Base-by-base conservation (phyloP, 37 sponge, comb jelly and placozoan genomes). In the Ianthella basta region DNA sequence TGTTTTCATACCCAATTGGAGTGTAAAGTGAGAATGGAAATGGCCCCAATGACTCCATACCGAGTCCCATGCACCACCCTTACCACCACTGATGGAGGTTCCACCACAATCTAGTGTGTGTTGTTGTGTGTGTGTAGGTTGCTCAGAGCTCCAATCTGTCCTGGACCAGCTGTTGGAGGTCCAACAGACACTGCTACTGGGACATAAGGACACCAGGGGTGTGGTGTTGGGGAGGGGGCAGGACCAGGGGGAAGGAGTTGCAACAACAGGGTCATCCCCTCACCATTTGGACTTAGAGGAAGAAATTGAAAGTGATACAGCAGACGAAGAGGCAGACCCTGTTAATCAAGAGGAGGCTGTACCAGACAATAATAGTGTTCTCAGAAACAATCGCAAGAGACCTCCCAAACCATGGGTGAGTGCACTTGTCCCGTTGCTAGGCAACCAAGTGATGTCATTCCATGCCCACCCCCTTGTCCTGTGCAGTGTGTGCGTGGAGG, bases 241-340 rank as follows among this genome's bases (percentile, higher is more conserved):
- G 6, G 8, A 44, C 50, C 50, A 44, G 70, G 18, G 70, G 3
- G 70, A 69, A n/a, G 35, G 34, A 30, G 34, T 5, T 27, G 12
- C 70, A 32, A 69, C 70, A 34, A 1, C 70, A 14, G 35, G 35
- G 34, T 32, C 70, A 32, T 32, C 70, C 70, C 34, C 70, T 32
- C 34, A 34, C 3, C 70, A 69, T 0, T 44, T 4, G 1, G 55
- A 29, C 12, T 24, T 23, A 8, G 87, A 86, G 60, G 88, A 89
- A n/a, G 89, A 89, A 55, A 84, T 89, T 40, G 80, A 77, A 8
- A 89, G 89, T 81, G 89, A 89, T 37, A 55, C 40, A 14, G 82
- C 40, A 24, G 86, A 80, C n/a, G 81, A 80, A 23, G 24, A 13
- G 19, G 41, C 13, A 57, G 39, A 20, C 19, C 44, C 32, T 15